Evolutionary conservation across 2,888 invertebrate species (phyloP), one percentile per base, ranked within the genome.

Genomic region (Norana najaformis): DNA sequence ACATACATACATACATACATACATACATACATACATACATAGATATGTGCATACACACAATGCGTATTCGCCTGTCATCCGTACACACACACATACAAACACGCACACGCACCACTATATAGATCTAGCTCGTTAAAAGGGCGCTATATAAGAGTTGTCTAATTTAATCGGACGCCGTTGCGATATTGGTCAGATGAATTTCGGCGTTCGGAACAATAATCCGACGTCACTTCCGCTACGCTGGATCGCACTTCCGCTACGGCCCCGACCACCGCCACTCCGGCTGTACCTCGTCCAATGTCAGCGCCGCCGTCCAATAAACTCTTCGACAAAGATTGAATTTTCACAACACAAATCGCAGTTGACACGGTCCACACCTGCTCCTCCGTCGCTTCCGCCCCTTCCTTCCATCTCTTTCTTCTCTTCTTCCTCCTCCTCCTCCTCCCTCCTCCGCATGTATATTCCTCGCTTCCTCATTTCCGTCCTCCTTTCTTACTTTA

Each of bases 261-360:
- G 6, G 11, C 53, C 4, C 1, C n/a, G 8, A 13, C 69, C 69
- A 41, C 41, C 41, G 18, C 41, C 41, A 13, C 41, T 41, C 16
- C 41, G 16, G 41, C 41, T n/a, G 13, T 35, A 85, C 35, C 85
- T 23, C 85, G 35, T 11, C 85, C 85, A 23, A 35, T 85, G 85
- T 35, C 85, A 85, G 20, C 85, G 85, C 85, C 85, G 37, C 23
- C 36, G 34, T 85, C 34, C 35, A 69, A 69, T 69, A 69, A 69
- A 69, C 69, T 69, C 30, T 69, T 69, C 69, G 69, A 69, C 69
- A 69, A 69, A 69, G 69, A 69, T 69, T 69, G 69, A 69, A 69
- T 69, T 69, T 69, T 69, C 69, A n/a, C 13, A 13, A n/a, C 69
- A 69, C 69, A 69, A 69, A 69, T 69, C 69, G 11, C 69, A 69